Evolutionary conservation across 1,140 invertebrate genomes (phyloP).

Genomic region (Hermatobates lingyangjiaoensis): DNA sequence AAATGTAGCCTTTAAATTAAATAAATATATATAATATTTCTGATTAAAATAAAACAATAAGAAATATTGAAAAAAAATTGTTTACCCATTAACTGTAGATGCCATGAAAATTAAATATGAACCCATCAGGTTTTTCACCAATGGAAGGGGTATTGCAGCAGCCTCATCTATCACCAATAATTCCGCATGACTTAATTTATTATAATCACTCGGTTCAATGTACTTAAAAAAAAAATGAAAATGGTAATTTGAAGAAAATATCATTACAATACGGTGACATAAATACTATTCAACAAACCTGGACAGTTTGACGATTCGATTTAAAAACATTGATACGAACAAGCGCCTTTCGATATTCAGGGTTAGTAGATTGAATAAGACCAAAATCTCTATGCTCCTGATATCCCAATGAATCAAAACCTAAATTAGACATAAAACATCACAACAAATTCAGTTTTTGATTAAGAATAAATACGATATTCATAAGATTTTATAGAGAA

Average conservation of each 20-base stretch:
- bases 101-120: conserved; percentile 90
- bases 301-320: conserved; percentile 91
- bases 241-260: neutral
- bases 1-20: neutral
- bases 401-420: conserved; percentile 86
- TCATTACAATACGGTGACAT: neutral
- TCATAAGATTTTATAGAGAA: too few species aligned
- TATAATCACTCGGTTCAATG: conserved; percentile 80
- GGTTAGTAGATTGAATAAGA: conserved; percentile 86
- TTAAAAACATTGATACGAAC: conserved; percentile 79
- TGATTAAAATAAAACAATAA: too few species aligned
- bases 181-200: conserved; percentile 79
- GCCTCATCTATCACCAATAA: conserved; percentile 95
- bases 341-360: conserved; percentile 91
- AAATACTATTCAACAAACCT: conserved; percentile 35
- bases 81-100: conserved; percentile 83
- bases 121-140: conserved; percentile 78
- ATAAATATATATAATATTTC: too few species aligned
- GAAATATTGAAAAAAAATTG: too few species aligned
- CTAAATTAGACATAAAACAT: conserved; percentile 25
- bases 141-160: conserved; percentile 88
- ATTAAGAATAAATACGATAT: too few species aligned
- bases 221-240: conserved; percentile 39
- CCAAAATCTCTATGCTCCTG: conserved; percentile 95
- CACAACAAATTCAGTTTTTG: neutral